Base-by-base conservation (phyloP, 2,888 invertebrate genomes). In the Nomada lathburiana region DNA sequence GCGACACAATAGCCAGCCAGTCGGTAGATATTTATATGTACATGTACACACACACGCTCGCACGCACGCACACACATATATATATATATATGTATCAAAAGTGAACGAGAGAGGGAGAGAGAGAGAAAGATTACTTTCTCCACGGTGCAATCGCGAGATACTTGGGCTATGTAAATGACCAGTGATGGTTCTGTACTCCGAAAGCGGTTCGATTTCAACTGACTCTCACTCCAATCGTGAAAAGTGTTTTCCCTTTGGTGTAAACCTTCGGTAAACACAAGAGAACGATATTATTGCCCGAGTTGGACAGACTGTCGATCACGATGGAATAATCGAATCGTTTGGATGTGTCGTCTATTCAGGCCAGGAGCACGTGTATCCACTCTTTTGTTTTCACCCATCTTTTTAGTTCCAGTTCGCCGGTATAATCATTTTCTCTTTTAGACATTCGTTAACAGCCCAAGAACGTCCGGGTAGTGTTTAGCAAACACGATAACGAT, bases 121-220 rank as follows among this genome's bases (percentile, higher is more conserved):
- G 23, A 42, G 11, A 64, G 80, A 83, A 72, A 86, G 85, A 89
- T 89, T 90, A 89, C 90, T 90, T 90, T 89, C 88, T 87, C 89
- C 84, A 82, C 81, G 80, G 76, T 63, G 78, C 76, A 82, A 84
- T 81, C 75, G 60, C 60, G 59, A 71, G 73, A 64, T 20, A 62
- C 44, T 68, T 16, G 13, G 47, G 26, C 16, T 42, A 42, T 50
- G 74, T 50, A 64, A 71, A 60, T 23, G 26, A 5, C 18, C 23
- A 3, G 2, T 1, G 47, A 16, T 36, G 68, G 44, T 55, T 65
- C 36, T 68, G 53, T 60, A 55, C 78, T 62, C 62, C 52, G 65
- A 76, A 77, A 80, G 76, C 60, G 20, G 53, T 57, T 70, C 64
- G 79, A 76, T 65, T 75, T 76, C 60, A 79, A 79, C 69, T 29